Evolutionary conservation across 2,888 invertebrate species (phyloP).

Genomic region (Hipparchia semele): DNA sequence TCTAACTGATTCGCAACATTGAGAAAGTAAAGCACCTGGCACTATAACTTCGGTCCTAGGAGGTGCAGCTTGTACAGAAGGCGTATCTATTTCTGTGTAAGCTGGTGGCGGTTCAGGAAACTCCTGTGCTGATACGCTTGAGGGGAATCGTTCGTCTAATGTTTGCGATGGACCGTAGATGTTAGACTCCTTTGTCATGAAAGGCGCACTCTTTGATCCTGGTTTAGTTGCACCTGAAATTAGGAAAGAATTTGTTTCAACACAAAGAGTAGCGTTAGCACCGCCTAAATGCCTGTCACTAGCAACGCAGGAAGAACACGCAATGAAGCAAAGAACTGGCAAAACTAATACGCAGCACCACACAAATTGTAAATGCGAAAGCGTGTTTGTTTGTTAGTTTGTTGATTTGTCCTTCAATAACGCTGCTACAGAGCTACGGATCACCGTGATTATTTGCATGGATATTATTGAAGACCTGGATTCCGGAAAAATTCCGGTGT

Average conservation of each 20-base stretch:
- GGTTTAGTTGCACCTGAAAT: neutral
- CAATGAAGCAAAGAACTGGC: no score
- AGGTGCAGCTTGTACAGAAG: conserved; percentile 32
- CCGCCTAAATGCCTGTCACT: no score
- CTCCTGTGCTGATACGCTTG: conserved; percentile 55
- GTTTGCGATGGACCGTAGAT: conserved; percentile 49
- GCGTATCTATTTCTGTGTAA: conserved; percentile 55
- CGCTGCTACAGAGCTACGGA: no score
- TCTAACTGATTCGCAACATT: neutral
- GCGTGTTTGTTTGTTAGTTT: no score
- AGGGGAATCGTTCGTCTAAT: conserved; percentile 51
- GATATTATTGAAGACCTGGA: no score
- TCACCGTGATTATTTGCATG: no score
- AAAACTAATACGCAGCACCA: no score
- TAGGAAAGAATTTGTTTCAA: neutral
- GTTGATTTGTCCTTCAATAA: no score
- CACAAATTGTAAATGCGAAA: no score
- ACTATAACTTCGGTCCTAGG: conserved; percentile 59
- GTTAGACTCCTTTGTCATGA: conserved; percentile 54
- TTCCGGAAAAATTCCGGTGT: no score
- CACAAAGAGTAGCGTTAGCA: no score
- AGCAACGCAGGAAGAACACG: no score
- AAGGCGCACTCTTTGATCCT: conserved; percentile 14
- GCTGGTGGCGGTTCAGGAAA: conserved; percentile 69
- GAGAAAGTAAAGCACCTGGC: conserved; percentile 41